phyloP scores from a whole-genome alignment of 2,113 vertebrate species.

The Accipiter cooperii region DNA sequence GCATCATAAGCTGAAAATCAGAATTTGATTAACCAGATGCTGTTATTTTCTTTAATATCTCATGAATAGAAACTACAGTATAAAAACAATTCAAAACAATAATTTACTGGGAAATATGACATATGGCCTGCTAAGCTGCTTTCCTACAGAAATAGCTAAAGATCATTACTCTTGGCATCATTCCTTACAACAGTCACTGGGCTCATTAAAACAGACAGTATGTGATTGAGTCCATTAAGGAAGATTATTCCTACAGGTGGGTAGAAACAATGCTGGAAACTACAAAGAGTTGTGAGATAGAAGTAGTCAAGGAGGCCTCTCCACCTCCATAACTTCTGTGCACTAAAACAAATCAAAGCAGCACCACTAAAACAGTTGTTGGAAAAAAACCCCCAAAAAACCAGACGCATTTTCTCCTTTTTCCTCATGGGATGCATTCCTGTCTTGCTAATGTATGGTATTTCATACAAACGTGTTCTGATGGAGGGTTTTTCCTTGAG shows the following conservation, averaged over 20 bases:
- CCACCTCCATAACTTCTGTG: conserved; percentile 47
- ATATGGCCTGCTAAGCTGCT: conserved; percentile 37
- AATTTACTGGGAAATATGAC: conserved; percentile 24
- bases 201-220: not conserved
- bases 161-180: conserved; percentile 13
- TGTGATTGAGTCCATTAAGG: not conserved
- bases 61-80: not conserved
- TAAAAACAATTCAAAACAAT: conserved; percentile 46
- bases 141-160: conserved; percentile 28
- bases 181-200: not conserved
- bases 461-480: not conserved
- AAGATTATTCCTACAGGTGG: not conserved
- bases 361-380: not conserved
- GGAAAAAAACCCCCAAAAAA: not conserved
- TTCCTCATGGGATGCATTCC: not conserved
- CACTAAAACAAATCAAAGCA: not conserved
- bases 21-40: conserved; percentile 14
- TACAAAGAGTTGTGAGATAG: not conserved
- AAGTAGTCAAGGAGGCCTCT: conserved; percentile 48
- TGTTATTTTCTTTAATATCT: conserved; percentile 31
- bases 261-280: conserved; percentile 9
- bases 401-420: not conserved
- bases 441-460: not conserved
- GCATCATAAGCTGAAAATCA: not conserved
- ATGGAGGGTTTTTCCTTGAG: not conserved